Base-by-base conservation (phyloP, 2,113 vertebrate genomes). In the Centropus unirufus region DNA sequence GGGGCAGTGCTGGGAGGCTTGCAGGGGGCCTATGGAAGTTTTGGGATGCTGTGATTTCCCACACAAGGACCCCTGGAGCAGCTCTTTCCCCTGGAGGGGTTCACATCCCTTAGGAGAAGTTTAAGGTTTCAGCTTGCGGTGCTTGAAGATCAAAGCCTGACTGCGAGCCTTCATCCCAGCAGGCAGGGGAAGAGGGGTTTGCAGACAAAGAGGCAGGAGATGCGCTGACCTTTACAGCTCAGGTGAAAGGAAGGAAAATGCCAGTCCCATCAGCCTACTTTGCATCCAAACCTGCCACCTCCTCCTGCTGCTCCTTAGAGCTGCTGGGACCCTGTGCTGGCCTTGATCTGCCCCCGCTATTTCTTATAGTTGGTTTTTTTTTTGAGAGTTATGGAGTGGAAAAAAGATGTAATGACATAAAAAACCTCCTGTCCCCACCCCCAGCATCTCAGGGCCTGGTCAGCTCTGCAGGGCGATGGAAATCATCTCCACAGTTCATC, bases 21-120 rank as follows among this genome's bases (percentile, higher is more conserved):
- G 36, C 32, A 21, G 32, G 14, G 20, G 20, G 6, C 49, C 1
- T 12, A 10, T 2, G 36, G 30, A n/a, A n/a, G 40, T 40, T 66
- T 39, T 9, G 55, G 62, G 68, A 5, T 32, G 13, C 61, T 44
- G 63, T 3, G 3, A 8, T 32, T 52, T 57, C 49, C 44, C 2
- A 2, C 59, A 18, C 4, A 11, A 55, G 49, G 39, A n/a, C 49
- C 39, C 44, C 20, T 3, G 1, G 1, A 2, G 61, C 21, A 22
- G 62, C 21, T 44, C 39, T 21, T 64, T 18, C n/a, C 23, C 55
- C 68, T 23, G 52, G 57, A 64, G 19, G 47, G 20, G 5, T 21
- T 86, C 36, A 26, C 14, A 3, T 2, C 11, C 3, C 0, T 46
- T 42, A 78, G 49, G 40, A 68, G 57, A 1, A 4, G 0, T 58